Percentiles rank a stretch among this genome's conserved stretches.
phyloP scores from a whole-genome alignment of 37 sponge, comb jelly and placozoan genomes.

The Chondrilla cf. caribensis region DNA sequence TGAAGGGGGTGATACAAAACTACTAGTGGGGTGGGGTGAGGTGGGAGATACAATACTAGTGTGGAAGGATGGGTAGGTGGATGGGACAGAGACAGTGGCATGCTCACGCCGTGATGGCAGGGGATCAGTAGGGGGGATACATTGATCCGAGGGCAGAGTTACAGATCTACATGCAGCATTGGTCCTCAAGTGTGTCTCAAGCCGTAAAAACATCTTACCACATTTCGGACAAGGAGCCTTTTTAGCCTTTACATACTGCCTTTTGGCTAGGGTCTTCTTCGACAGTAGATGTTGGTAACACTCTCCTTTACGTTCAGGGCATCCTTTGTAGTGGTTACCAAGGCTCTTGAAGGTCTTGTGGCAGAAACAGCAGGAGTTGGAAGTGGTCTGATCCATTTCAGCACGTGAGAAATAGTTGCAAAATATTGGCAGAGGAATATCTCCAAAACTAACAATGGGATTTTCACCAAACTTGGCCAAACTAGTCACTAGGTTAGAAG shows the following conservation, averaged over 20 bases:
- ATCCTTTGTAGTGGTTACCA: slow-evolving; percentile 4
- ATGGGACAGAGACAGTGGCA: too few species aligned
- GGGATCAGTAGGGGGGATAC: too few species aligned
- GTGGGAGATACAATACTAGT: too few species aligned
- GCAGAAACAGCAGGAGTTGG: neutral
- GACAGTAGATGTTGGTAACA: neutral
- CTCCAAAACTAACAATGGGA: neutral
- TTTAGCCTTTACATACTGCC: neutral
- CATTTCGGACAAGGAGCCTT: slow-evolving; percentile 3
- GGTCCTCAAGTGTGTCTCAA: neutral
- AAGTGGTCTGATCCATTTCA: neutral
- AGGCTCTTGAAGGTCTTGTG: neutral
- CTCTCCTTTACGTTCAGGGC: neutral
- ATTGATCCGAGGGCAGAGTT: too few species aligned
- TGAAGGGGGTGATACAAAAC: too few species aligned
- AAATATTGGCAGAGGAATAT: too few species aligned
- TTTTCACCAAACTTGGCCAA: neutral
- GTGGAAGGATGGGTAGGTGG: too few species aligned
- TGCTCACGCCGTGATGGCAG: too few species aligned
- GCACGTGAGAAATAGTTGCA: neutral
- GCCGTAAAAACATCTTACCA: neutral
- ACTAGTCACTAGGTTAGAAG: neutral
- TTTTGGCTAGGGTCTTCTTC: neutral
- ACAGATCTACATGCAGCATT: neutral
- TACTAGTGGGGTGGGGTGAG: too few species aligned